These are phyloP conservation scores for Montipora capitata DNA, from an alignment of 92 coral and sea anemone genomes.

Conservation along the genomic window DNA sequence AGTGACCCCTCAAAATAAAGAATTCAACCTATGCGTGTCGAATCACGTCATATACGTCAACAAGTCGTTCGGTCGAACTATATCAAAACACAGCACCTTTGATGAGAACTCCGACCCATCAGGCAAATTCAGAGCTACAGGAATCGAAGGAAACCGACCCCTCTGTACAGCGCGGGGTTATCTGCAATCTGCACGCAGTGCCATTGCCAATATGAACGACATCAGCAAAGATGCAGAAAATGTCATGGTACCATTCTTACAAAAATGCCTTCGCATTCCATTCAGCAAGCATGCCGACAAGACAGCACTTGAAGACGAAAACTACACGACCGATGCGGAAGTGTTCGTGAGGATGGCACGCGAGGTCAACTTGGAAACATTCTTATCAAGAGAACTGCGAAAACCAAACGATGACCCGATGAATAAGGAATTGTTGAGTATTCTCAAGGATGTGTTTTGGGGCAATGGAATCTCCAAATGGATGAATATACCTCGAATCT, in stretches of 20 bases:
- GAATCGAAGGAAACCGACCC: slow-evolving; percentile 13
- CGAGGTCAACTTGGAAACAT: too few relatives aligned
- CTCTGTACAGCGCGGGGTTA: background rate
- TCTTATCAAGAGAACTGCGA: too few relatives aligned
- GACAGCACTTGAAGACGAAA: background rate
- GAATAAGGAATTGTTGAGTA: background rate
- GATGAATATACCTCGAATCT: slow-evolving; percentile 1
- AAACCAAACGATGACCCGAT: too few relatives aligned
- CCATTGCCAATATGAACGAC: slow-evolving; percentile 24
- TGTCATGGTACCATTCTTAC: background rate
- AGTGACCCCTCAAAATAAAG: background rate
- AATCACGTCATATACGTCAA: slow-evolving; percentile 2
- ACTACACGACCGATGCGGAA: too few relatives aligned
- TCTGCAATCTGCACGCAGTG: slow-evolving; percentile 16
- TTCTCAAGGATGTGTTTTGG: background rate
- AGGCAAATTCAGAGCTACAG: background rate
- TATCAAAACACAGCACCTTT: background rate
- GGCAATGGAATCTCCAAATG: background rate
- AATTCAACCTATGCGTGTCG: slow-evolving; percentile 14
- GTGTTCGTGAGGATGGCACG: too few relatives aligned
- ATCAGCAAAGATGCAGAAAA: background rate
- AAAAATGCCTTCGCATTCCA: background rate
- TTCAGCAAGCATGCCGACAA: background rate
- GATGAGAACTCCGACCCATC: background rate
- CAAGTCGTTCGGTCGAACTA: background rate